phyloP scores from a whole-genome alignment of 2,888 invertebrate species.

The Cataglyphis rosenhaueri region DNA sequence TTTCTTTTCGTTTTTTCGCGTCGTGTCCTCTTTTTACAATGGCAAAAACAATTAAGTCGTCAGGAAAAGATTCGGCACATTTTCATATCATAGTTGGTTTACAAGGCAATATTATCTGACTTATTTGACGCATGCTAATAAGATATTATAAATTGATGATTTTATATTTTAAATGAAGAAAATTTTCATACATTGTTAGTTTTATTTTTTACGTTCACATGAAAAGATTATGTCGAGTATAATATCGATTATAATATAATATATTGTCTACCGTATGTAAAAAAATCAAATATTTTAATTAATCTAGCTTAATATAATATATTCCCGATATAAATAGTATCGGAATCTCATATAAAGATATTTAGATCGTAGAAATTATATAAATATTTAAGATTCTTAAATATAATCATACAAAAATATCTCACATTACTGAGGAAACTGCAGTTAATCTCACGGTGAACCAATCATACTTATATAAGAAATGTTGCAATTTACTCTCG shows the following conservation, averaged over 20 bases:
- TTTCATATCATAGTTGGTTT: not conserved
- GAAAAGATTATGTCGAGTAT: not conserved
- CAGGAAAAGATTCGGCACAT: not conserved
- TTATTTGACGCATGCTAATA: not conserved
- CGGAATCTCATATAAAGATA: not conserved
- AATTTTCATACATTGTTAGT: not conserved
- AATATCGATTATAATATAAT: not conserved
- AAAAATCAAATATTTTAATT: constrained; percentile 2
- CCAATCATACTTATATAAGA: constrained; percentile 20
- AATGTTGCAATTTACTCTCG: constrained; percentile 37
- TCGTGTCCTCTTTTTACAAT: not conserved
- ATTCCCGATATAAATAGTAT: not conserved
- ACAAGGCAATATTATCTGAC: not conserved
- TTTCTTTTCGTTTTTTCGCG: constrained; percentile 23
- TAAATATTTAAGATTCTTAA: not conserved
- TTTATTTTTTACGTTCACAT: not conserved
- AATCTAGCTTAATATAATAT: not conserved
- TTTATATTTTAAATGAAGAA: not conserved
- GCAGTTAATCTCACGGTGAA: constrained; percentile 3
- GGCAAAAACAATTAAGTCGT: constrained; percentile 6
- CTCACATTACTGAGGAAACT: not conserved
- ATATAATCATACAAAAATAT: not conserved
- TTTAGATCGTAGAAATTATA: not conserved
- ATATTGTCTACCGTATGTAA: not conserved
- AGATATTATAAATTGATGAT: not conserved